Conservation (phyloP, 2,888 invertebrate species). For the Tigriopus californicus region DNA sequence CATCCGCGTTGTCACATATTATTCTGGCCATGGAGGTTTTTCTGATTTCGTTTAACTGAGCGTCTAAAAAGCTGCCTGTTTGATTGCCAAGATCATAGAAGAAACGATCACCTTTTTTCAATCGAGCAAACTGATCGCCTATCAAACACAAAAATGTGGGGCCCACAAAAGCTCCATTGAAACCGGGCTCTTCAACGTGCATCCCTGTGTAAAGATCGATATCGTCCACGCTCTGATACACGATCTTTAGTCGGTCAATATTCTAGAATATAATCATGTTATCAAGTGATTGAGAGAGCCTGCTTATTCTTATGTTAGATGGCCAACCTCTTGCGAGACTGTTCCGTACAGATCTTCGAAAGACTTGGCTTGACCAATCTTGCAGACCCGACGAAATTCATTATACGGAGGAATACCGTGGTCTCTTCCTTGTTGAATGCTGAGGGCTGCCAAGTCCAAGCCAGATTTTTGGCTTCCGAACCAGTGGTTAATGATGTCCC, state of each 20-base stretch:
- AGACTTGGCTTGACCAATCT: not conserved
- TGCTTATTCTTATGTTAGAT: not conserved
- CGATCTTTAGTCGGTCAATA: not conserved
- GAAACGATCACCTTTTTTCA: constrained; percentile 18
- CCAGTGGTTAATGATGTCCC: not conserved
- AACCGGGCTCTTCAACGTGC: constrained; percentile 39
- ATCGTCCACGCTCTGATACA: constrained; percentile 39
- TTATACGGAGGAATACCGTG: constrained; percentile 32
- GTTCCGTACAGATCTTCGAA: not conserved
- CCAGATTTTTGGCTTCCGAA: constrained; percentile 21
- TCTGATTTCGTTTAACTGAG: too few relatives aligned
- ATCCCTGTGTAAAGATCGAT: constrained; percentile 67
- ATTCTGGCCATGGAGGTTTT: too few relatives aligned
- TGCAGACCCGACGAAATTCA: constrained; percentile 32
- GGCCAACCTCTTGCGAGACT: not conserved
- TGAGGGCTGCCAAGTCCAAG: constrained; percentile 34
- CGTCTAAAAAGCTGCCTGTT: not conserved
- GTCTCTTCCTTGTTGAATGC: constrained; percentile 38
- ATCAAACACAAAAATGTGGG: constrained; percentile 67
- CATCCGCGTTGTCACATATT: too few relatives aligned
- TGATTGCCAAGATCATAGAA: constrained; percentile 19
- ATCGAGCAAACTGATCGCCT: constrained; percentile 49
- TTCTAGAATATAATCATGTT: not conserved
- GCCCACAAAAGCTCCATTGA: constrained; percentile 45
- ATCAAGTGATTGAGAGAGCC: too few relatives aligned